Evolutionary conservation across 2,113 vertebrate species (phyloP), one percentile per base, ranked within the genome.

Genomic region (Anas platyrhynchos): DNA sequence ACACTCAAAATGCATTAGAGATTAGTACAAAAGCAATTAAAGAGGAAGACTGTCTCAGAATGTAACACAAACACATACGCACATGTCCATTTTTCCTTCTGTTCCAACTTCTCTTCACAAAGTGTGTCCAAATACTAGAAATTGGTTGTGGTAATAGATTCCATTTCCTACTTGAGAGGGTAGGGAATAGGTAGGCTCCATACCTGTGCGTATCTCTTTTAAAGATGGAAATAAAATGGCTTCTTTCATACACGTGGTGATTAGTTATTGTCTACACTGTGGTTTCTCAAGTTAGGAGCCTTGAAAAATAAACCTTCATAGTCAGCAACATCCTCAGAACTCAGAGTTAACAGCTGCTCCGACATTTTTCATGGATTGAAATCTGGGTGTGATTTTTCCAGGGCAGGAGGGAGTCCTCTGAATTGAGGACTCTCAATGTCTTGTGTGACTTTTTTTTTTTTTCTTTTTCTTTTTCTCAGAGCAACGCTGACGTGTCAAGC

Each of bases 221-320:
- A 59, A 65, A 81, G 74, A 34, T 15, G 11, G 16, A 46, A 85
- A 36, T 67, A 13, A 67, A 38, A 50, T 26, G 1, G 2, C 25
- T 43, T 6, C 14, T 13, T 71, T 29, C 48, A 0, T 38, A 23
- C 1, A 3, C 27, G 20, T 36, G 26, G 6, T 38, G 31, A 5
- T 69, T 17, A 2, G 0, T 56, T 2, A 0, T 0, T 73, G 38
- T 41, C 34, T 25, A 31, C 3, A 3, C 10, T 16, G 0, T 18
- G 25, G 20, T 18, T 52, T 92, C n/a, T 46, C 27, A 41, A 25
- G 27, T 29, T 29, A 75, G 29, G 29, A 67, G 26, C 26, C 13
- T 61, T 46, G 61, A 62, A 89, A 72, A 11, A 59, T 31, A 75
- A 56, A 14, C 44, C 14, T 65, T 73, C 12, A 2, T 5, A 65